A percentile compares a stretch with the other conserved stretches of the same genome.
phyloP scores from a whole-genome alignment of 2,888 invertebrate genomes.

The Apantesis nais region DNA sequence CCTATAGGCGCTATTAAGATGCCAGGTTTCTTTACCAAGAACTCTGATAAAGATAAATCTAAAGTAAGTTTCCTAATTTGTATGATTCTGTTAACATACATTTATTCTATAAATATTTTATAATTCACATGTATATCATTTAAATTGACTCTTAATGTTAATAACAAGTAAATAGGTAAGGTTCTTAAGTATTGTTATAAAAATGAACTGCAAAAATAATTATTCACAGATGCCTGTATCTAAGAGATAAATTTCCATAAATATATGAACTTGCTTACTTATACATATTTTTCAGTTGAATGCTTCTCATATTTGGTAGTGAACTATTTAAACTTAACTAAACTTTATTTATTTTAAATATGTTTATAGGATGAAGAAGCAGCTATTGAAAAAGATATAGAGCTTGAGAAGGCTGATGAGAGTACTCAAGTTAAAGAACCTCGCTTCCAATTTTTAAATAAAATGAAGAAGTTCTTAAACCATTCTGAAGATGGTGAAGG shows the following conservation, averaged over 20 bases:
- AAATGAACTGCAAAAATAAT: not conserved
- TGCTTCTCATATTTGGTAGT: not conserved
- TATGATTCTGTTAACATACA: not conserved
- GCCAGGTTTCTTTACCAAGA: slow-evolving; percentile 93
- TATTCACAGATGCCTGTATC: not conserved
- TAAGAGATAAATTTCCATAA: not conserved
- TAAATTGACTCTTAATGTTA: not conserved
- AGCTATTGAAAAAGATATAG: slow-evolving; percentile 73
- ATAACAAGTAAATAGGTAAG: not conserved
- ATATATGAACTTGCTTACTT: too few relatives aligned
- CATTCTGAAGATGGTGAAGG: slow-evolving; percentile 68
- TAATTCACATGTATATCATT: not conserved
- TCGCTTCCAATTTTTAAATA: slow-evolving; percentile 73
- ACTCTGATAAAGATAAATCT: slow-evolving; percentile 90
- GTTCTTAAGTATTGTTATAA: not conserved
- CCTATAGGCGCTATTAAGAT: slow-evolving; percentile 95
- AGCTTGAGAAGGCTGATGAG: slow-evolving; percentile 73
- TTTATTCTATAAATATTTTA: not conserved
- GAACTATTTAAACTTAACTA: not conserved
- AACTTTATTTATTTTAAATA: not conserved
- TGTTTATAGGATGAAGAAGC: slow-evolving; percentile 66
- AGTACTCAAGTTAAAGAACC: slow-evolving; percentile 68
- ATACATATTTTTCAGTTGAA: not conserved
- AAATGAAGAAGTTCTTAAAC: slow-evolving; percentile 74
- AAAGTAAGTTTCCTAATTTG: slow-evolving; percentile 80